Evolutionary conservation across 2,888 invertebrate genomes (phyloP).

Genomic region (Chirona hameri): DNA sequence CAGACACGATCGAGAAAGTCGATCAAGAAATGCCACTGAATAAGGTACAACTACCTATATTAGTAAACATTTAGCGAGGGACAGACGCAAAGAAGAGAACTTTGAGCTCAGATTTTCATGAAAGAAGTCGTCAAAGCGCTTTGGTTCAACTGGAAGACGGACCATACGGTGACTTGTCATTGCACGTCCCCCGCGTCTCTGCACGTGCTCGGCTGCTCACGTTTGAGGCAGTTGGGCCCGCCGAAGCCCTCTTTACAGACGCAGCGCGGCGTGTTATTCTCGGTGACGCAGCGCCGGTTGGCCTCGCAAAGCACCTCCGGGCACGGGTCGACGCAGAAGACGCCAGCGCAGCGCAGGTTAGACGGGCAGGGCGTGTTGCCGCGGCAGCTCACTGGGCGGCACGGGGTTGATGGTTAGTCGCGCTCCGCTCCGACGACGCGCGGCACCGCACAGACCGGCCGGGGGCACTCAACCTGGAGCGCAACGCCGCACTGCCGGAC

Average conservation of each 20-base stretch:
- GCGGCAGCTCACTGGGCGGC: conserved; percentile 59
- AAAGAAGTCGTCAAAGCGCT: no score
- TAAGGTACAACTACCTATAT: no score
- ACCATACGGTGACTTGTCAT: no score
- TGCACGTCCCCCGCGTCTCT: no score
- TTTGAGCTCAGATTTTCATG: no score
- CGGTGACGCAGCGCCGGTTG: conserved; percentile 74
- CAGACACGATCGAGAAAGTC: no score
- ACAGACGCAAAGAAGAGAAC: no score
- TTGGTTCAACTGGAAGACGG: no score
- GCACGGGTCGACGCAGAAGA: conserved; percentile 53
- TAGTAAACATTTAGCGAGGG: no score
- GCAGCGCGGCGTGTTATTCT: conserved; percentile 65
- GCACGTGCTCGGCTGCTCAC: neutral
- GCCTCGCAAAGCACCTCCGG: conserved; percentile 74
- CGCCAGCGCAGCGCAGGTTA: conserved; percentile 72
- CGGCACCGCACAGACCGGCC: neutral
- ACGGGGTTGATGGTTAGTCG: conserved; percentile 48
- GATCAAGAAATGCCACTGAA: no score
- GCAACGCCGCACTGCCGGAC: no score
- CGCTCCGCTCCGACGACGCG: neutral
- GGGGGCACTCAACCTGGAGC: no score
- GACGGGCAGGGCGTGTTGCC: conserved; percentile 66
- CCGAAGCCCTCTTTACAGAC: conserved; percentile 56
- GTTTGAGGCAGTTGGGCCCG: conserved; percentile 12